Evolutionary conservation across 2,113 vertebrate genomes (phyloP).

Genomic region (Hylia prasina): DNA sequence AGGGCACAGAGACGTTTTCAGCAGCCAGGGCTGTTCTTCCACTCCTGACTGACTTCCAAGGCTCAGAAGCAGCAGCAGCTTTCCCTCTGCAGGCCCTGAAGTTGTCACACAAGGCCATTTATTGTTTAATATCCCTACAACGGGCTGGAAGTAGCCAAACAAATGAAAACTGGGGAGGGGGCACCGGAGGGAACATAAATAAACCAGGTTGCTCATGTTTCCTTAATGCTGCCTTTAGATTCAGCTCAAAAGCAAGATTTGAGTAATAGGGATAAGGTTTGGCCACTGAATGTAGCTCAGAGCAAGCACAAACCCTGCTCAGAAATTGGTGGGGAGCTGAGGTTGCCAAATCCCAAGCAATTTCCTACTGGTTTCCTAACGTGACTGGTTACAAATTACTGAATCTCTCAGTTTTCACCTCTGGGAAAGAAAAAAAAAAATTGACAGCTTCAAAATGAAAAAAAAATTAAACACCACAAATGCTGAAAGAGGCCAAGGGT

Average conservation of each 20-base stretch:
- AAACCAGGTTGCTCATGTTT: not conserved
- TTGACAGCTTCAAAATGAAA: accelerated
- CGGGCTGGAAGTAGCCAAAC: not conserved
- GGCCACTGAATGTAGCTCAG: not conserved
- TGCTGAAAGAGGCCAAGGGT: not conserved
- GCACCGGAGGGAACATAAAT: not conserved
- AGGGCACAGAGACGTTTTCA: slow-evolving; percentile 10
- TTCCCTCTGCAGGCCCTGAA: slow-evolving; percentile 4
- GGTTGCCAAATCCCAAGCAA: not conserved
- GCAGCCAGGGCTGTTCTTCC: slow-evolving; percentile 35
- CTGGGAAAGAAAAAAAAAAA: not conserved
- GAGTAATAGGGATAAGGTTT: not conserved
- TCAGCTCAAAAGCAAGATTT: not conserved
- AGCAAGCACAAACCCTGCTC: not conserved
- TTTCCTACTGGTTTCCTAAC: not conserved
- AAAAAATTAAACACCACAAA: not conserved
- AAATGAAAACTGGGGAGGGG: not conserved
- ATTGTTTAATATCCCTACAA: not conserved
- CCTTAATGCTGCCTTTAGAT: not conserved
- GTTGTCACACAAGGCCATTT: slow-evolving; percentile 18
- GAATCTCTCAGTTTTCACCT: not conserved
- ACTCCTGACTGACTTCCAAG: slow-evolving; percentile 37
- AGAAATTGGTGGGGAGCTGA: not conserved
- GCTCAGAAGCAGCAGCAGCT: slow-evolving; percentile 22
- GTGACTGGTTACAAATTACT: not conserved